Evolutionary conservation across 2,888 invertebrate species (phyloP), one percentile per base, ranked within the genome.

Genomic region (Aspidapion aeneum): DNA sequence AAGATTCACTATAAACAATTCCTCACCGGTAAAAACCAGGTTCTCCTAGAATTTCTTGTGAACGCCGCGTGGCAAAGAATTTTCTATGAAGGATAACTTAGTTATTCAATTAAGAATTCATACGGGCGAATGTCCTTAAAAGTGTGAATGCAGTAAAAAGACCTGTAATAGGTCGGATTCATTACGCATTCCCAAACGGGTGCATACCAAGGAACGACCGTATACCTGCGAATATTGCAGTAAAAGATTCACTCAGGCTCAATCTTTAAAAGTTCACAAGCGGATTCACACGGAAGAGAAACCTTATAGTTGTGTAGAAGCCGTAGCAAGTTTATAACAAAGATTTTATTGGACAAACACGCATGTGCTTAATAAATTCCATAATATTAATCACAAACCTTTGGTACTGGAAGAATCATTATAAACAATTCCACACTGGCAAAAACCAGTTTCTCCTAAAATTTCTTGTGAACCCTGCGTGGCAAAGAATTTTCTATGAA

Each of bases 11-110:
- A n/a, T n/a, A n/a, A n/a, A n/a, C n/a, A n/a, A n/a, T n/a, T n/a
- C n/a, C n/a, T n/a, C n/a, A n/a, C n/a, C n/a, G n/a, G n/a, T n/a
- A n/a, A n/a, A n/a, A n/a, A n/a, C n/a, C n/a, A n/a, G n/a, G 12
- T 35, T 21, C 22, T 17, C 9, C 7, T n/a, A n/a, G n/a, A n/a
- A 72, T 66, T 20, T 70, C 69, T 57, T n/a, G n/a, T n/a, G n/a
- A n/a, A n/a, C n/a, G n/a, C n/a, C n/a, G 83, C 60, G n/a, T n/a
- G n/a, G n/a, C n/a, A n/a, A n/a, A n/a, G n/a, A n/a, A n/a, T n/a
- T n/a, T n/a, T n/a, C n/a, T n/a, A n/a, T n/a, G 1, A 20, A 0
- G 9, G 20, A 2, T 2, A 0, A 7, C 2, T 9, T 21, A 58
- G 21, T 9, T 12, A 3, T 57, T 17, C 17, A 35, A 18, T 16